A percentile compares a stretch with the other conserved stretches of the same genome.
Evolutionary conservation across 2,113 vertebrate species (phyloP).

Genomic region (Chrysemys picta): DNA sequence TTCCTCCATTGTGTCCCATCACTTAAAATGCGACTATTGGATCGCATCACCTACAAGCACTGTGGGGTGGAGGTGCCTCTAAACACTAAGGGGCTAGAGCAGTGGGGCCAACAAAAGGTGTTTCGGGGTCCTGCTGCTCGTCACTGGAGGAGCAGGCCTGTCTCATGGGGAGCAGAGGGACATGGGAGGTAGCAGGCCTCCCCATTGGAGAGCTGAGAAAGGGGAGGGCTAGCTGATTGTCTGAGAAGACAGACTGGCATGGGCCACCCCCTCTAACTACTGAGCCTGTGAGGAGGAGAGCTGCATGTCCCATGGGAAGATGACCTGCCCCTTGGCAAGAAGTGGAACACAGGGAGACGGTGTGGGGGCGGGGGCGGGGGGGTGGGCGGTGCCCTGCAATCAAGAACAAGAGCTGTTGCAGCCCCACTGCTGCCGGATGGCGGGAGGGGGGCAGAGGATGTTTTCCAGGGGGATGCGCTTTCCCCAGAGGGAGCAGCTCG

Average conservation of each 20-base stretch:
- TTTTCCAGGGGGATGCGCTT: neutral
- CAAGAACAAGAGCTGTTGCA: neutral
- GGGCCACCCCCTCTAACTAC: neutral
- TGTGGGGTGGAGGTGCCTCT: neutral
- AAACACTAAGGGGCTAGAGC: neutral
- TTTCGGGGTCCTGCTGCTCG: neutral
- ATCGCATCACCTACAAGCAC: fast-evolving
- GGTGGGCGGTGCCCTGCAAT: neutral
- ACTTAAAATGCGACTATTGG: neutral
- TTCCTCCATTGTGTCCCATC: neutral
- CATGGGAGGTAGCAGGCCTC: fast-evolving
- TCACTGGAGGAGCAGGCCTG: neutral
- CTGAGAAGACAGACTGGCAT: neutral
- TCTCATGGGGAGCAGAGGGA: neutral
- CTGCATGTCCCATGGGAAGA: neutral
- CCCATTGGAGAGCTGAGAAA: neutral
- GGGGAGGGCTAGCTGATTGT: neutral
- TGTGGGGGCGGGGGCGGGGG: neutral
- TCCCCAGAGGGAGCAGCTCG: neutral
- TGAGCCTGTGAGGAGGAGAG: neutral
- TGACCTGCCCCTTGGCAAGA: neutral
- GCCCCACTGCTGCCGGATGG: neutral
- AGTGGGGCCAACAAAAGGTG: neutral
- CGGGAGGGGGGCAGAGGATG: neutral
- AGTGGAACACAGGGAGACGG: neutral